phyloP scores from a whole-genome alignment of 1,140 invertebrate genomes.

The Sesamia nonagrioides region DNA sequence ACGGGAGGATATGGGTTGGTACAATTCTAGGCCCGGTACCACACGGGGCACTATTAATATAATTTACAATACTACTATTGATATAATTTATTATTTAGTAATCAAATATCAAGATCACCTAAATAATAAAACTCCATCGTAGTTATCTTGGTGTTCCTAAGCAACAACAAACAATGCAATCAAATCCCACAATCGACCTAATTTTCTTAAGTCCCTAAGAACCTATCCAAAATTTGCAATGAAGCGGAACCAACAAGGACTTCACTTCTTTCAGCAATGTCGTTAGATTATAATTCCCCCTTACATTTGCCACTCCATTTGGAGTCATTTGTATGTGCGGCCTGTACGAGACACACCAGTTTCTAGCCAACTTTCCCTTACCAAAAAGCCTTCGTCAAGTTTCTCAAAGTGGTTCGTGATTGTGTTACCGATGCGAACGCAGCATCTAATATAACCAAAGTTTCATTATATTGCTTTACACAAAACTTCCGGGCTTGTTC shows the following conservation, averaged over 20 bases:
- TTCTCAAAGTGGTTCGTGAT: slow-evolving; percentile 79
- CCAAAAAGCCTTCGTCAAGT: slow-evolving; percentile 83
- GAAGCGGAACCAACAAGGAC: slow-evolving; percentile 13
- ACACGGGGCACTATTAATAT: too few species aligned
- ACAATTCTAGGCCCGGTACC: too few species aligned
- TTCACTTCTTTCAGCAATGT: slow-evolving; percentile 49
- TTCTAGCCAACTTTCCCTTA: slow-evolving; percentile 75
- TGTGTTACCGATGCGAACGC: slow-evolving; percentile 66
- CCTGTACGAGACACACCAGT: slow-evolving; percentile 71
- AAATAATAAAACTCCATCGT: too few species aligned
- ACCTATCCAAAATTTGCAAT: slow-evolving; percentile 11
- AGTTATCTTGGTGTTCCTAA: too few species aligned
- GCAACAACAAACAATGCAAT: background rate
- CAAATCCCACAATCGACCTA: slow-evolving; percentile 15
- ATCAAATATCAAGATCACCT: too few species aligned
- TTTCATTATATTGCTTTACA: slow-evolving; percentile 48
- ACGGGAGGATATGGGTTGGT: too few species aligned
- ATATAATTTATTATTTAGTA: too few species aligned
- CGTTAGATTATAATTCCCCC: slow-evolving; percentile 60
- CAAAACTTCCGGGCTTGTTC: slow-evolving; percentile 35
- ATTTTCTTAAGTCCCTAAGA: slow-evolving; percentile 15
- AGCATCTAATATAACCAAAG: slow-evolving; percentile 50
- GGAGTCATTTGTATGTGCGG: slow-evolving; percentile 81
- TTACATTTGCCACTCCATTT: slow-evolving; percentile 67
- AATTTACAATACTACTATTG: too few species aligned